These are phyloP conservation scores for Holcopasites calliopsidis DNA, from an alignment of 1,140 invertebrate genomes.

Conservation along the genomic window DNA sequence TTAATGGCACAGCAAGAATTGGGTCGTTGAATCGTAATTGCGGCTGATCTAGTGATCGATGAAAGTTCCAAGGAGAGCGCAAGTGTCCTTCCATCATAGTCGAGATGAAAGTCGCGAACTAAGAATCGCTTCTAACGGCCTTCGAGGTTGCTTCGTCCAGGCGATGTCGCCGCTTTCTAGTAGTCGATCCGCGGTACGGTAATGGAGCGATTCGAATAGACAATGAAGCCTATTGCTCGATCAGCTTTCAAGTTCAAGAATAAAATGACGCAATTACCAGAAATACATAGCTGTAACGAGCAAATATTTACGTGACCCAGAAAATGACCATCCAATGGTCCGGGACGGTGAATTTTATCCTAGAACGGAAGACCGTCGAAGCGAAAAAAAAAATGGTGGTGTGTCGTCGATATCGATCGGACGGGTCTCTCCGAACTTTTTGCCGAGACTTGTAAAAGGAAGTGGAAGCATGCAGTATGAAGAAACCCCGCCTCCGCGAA, in stretches of 20 bases:
- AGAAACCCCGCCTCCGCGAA: neutral
- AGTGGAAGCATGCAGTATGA: constrained; percentile 27
- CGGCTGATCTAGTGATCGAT: constrained; percentile 9
- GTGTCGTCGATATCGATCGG: constrained; percentile 24
- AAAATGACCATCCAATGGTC: neutral
- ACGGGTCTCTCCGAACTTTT: constrained; percentile 24
- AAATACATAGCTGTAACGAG: too few relatives aligned
- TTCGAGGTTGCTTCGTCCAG: neutral
- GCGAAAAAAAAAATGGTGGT: neutral
- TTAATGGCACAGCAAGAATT: neutral
- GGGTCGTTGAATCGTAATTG: constrained; percentile 15
- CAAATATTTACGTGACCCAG: too few relatives aligned
- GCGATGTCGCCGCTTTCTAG: constrained; percentile 10
- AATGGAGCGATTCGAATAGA: neutral
- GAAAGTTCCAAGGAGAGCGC: constrained; percentile 19
- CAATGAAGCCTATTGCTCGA: neutral
- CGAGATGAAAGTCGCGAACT: constrained; percentile 1
- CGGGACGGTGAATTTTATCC: constrained; percentile 4
- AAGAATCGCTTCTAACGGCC: too few relatives aligned
- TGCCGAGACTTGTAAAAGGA: neutral
- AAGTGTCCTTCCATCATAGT: neutral
- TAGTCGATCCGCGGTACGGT: neutral
- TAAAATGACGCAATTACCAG: neutral
- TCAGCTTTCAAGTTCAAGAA: neutral
- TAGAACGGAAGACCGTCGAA: neutral